Evolutionary conservation across 2,797 vertebrate species (phyloP), one percentile per base, ranked within the genome.

Genomic region (Choloepus didactylus): DNA sequence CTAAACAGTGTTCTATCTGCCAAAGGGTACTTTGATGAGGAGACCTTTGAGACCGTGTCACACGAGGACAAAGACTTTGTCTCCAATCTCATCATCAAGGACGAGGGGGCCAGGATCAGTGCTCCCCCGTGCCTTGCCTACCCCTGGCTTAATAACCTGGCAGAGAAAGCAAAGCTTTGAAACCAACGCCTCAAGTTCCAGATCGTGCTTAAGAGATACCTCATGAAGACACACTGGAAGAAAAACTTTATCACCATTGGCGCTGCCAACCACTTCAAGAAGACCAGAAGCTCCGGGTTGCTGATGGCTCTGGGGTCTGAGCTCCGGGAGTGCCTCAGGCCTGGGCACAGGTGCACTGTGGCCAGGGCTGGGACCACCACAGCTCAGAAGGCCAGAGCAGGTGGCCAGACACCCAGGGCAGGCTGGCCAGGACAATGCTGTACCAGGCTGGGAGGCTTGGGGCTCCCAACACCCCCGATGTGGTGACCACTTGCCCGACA

Each of bases 221-320:
- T 44, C 41, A 44, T 44, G 41, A 44, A 44, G 41, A 44, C 41
- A 44, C 41, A 44, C 41, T 44, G 41, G 41, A 44, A 99, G 99
- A 99, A 99, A 98, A 99, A 99, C 97, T 99, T 99, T 97, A 99
- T 99, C 0, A 99, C 99, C 0, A 98, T 99, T 87, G 99, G 99
- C 0, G 99, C 99, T 38, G 99, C 99, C 73, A 99, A 99, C 97
- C 98, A 99, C 92, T 98, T 99, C 97, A 99, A 98, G 98, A 99
- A 99, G 98, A 99, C 99, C 89, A 98, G 98, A 96, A 99, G 99
- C 96, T 98, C 99, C 0, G 98, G 98, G 19, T 98, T 98, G 2
- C 97, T 99, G 94, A 98, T 99, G 0, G 96, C 98, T 0, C 90
- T 99, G 98, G 97, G 0, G 96, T 99, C 97, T 99, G 98, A 99